These are phyloP conservation scores for Eutolmus rufibarbis DNA, from an alignment of 2,888 invertebrate species.

Conservation along the genomic window DNA sequence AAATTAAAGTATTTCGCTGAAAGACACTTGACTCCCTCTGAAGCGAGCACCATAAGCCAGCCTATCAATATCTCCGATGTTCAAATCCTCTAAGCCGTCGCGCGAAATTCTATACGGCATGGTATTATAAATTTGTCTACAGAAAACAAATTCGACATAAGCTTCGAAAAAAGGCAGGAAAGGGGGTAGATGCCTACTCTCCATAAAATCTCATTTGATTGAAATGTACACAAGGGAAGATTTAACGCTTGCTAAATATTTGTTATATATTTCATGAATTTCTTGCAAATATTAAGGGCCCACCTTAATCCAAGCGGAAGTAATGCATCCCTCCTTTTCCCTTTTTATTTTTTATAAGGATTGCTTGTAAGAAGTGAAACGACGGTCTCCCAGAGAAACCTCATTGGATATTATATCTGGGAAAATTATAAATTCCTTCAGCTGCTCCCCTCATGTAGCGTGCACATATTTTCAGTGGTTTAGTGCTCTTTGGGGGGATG, in stretches of 20 bases:
- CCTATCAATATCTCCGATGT: not conserved
- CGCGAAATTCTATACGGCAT: not conserved
- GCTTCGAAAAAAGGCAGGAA: not conserved
- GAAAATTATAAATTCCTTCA: not conserved
- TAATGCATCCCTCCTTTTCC: not conserved
- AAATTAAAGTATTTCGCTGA: not conserved
- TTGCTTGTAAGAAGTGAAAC: not conserved
- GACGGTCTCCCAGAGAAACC: not conserved
- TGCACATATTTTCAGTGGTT: not conserved
- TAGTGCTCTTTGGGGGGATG: not conserved
- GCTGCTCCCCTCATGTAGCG: not conserved
- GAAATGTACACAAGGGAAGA: slow-evolving; percentile 4
- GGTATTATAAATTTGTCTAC: slow-evolving; percentile 6
- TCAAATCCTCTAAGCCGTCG: not conserved
- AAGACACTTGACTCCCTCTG: not conserved
- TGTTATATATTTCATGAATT: slow-evolving; percentile 1
- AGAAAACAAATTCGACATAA: slow-evolving; percentile 18
- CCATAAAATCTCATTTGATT: not conserved
- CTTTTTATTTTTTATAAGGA: not conserved
- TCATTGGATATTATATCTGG: not conserved
- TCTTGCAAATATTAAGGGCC: not conserved
- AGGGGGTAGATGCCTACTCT: not conserved
- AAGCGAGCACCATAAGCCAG: not conserved
- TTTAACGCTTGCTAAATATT: slow-evolving; percentile 23
- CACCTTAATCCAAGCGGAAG: slow-evolving; percentile 7